Percentiles rank a stretch among this genome's conserved stretches.
Conservation (phyloP, 2,113 vertebrate genomes). For the Spizaetus ornatus region DNA sequence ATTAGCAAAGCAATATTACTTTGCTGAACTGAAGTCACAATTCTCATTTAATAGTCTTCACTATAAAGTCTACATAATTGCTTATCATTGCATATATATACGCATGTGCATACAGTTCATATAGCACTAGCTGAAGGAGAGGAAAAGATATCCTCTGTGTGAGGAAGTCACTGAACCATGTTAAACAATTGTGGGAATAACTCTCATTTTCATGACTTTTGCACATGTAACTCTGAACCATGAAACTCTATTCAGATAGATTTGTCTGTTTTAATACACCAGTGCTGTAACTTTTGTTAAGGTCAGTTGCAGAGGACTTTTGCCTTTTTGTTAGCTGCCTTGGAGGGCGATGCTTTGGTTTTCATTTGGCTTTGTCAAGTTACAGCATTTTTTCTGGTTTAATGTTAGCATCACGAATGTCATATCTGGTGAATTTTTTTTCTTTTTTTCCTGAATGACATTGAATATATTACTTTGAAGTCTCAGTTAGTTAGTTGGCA, state of each 20-base stretch:
- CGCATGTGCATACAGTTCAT: not conserved
- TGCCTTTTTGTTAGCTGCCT: not conserved
- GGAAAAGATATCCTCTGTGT: not conserved
- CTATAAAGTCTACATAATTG: not conserved
- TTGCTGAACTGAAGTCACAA: not conserved
- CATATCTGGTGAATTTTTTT: not conserved
- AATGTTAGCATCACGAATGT: not conserved
- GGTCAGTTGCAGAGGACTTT: not conserved
- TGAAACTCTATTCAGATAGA: not conserved
- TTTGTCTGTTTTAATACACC: not conserved
- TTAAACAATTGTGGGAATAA: not conserved
- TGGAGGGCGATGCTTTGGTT: not conserved
- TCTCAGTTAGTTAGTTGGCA: not conserved
- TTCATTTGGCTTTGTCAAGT: not conserved
- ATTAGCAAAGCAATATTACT: slow-evolving; percentile 36
- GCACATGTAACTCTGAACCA: not conserved
- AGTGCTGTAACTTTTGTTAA: not conserved
- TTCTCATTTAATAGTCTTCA: not conserved
- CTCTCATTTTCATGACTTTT: slow-evolving; percentile 27
- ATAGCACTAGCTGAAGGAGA: not conserved
- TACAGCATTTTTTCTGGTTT: not conserved
- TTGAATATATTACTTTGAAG: not conserved
- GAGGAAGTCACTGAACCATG: not conserved
- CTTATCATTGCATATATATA: not conserved
- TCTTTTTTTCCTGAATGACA: not conserved